Percentiles rank a stretch among this genome's conserved stretches.
Evolutionary conservation across 2,888 invertebrate species (phyloP).

Genomic region (Matsumyia berberina): DNA sequence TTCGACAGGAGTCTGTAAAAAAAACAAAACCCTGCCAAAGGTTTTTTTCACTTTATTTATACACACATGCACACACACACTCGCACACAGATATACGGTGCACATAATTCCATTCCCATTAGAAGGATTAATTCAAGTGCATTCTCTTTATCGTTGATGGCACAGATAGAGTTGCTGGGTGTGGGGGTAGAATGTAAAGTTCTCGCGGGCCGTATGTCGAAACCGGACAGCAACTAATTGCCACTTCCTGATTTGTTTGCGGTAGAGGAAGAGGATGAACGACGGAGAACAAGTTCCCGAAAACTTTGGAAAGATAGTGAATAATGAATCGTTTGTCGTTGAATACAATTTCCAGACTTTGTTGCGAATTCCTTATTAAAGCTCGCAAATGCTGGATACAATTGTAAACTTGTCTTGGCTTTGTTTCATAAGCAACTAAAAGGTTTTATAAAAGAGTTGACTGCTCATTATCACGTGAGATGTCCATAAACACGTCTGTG

Average conservation of each 20-base stretch:
- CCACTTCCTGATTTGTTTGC: constrained; percentile 49
- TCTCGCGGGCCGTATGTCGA: constrained; percentile 43
- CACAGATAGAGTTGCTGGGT: constrained; percentile 22
- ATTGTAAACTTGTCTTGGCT: no score
- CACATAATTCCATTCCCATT: constrained; percentile 63
- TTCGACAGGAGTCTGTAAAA: background rate
- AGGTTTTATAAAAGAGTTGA: no score
- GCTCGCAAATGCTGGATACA: background rate
- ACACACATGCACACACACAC: constrained; percentile 19
- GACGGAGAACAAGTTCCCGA: background rate
- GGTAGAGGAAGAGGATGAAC: constrained; percentile 4
- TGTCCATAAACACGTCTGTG: no score
- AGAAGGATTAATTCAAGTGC: constrained; percentile 69
- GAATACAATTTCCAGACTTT: constrained; percentile 12
- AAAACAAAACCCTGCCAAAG: constrained; percentile 41
- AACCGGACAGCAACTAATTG: constrained; percentile 67
- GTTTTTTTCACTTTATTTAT: constrained; percentile 19
- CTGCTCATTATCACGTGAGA: no score
- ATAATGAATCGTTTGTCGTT: constrained; percentile 40
- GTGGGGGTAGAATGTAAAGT: constrained; percentile 26
- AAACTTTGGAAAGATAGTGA: constrained; percentile 32
- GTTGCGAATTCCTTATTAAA: background rate
- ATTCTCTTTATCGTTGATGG: constrained; percentile 62
- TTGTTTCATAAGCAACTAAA: no score
- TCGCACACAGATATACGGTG: constrained; percentile 15